A percentile compares a stretch with the other conserved stretches of the same genome.
Conservation (phyloP, 2,797 vertebrate genomes). For the Harpagifer antarcticus region DNA sequence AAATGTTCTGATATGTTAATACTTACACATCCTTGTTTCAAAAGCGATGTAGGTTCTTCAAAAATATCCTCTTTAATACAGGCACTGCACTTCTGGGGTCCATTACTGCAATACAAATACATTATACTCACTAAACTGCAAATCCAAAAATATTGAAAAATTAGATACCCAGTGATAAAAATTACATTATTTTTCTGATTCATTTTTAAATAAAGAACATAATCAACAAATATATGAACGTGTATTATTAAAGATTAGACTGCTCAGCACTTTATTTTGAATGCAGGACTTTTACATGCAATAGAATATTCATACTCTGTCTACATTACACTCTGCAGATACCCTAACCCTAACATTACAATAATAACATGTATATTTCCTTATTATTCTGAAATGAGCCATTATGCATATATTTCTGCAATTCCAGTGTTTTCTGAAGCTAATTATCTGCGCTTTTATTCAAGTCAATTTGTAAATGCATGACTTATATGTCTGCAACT, state of each 20-base stretch:
- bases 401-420: background rate
- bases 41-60: constrained; percentile 92
- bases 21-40: constrained; percentile 93
- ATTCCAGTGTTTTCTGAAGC: no score
- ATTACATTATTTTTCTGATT: background rate
- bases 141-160: background rate
- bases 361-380: background rate
- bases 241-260: background rate
- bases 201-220: background rate
- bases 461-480: background rate
- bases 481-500: no score
- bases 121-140: background rate
- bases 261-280: background rate
- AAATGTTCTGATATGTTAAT: background rate
- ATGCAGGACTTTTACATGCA: background rate
- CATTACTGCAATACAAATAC: constrained; percentile 82
- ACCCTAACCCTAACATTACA: background rate
- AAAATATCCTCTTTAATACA: constrained; percentile 95
- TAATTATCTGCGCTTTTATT: background rate
- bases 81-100: constrained; percentile 93
- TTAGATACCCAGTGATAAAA: background rate
- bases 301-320: background rate
- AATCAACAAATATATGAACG: background rate
- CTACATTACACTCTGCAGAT: background rate
- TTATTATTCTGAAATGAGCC: background rate